Base-by-base conservation (phyloP, 2,797 vertebrate genomes). In the Apogon hyalosoma region DNA sequence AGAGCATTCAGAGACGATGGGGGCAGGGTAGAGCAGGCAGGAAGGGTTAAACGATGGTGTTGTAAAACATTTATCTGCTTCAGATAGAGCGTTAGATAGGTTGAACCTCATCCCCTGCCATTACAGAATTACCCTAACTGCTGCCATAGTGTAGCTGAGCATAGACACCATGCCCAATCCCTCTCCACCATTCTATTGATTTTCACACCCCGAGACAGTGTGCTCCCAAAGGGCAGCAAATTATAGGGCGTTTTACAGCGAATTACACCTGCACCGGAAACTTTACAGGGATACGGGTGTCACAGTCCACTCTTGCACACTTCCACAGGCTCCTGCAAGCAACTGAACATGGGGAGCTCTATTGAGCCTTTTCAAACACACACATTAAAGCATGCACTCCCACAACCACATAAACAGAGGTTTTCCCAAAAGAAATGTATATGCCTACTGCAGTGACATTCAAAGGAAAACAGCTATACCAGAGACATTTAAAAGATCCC, bases 191-290 rank as follows among this genome's bases (percentile, higher is more conserved):
- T 79, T 76, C 82, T 92, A 93, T 94, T 92, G 93, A 94, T 94
- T 94, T 93, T 90, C 86, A 92, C 88, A 77, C 89, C 86, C 85
- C 64, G 84, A 92, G 82, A 92, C 81, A 66, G 63, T 52, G 87
- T 86, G 86, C 89, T 94, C 93, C 93, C 93, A 87, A 95, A 95
- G 95, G 95, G 92, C 94, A 95, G 95, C 94, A 95, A 96, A 96
- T 96, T 94, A 95, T 66, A 92, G 94, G 94, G 93, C 92, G 92
- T 96, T 97, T 96, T 96, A 96, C 93, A 94, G 92, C 75, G 95
- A 97, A 97, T 97, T 96, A 96, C 94, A 97, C 95, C 93, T 95
- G 95, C 94, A 93, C 92, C 90, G 92, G 95, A 96, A 97, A 97
- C 95, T 96, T 96, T 95, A 96, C 94, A 92, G 93, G 92, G 92